Percentiles rank a stretch among this genome's conserved stretches.
These are phyloP conservation scores for Morelia viridis DNA, from an alignment of 2,797 vertebrate genomes.

Conservation along the genomic window DNA sequence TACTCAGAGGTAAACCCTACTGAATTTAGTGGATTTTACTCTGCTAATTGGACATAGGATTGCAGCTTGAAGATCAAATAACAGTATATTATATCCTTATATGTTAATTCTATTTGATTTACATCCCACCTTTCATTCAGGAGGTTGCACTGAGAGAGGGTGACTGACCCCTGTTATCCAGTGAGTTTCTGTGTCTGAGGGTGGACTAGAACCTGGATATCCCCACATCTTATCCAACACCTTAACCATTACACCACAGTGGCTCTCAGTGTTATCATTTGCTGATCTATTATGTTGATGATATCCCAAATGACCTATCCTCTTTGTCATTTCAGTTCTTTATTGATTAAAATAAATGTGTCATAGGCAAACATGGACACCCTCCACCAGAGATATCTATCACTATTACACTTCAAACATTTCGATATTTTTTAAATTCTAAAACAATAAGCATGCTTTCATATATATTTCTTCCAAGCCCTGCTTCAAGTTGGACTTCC, in stretches of 20 bases:
- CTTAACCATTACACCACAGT: background rate
- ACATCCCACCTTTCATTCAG: background rate
- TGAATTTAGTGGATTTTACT: background rate
- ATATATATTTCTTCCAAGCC: background rate
- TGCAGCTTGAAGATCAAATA: constrained; percentile 46
- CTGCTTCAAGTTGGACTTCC: background rate
- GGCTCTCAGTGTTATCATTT: background rate
- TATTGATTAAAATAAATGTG: constrained; percentile 42
- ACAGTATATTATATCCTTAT: background rate
- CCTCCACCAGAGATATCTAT: background rate
- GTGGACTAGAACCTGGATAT: background rate
- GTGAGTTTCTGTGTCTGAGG: background rate
- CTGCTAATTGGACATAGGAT: background rate
- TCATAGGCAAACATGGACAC: constrained; percentile 35
- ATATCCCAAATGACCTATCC: constrained; percentile 36
- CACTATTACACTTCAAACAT: background rate
- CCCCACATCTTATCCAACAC: background rate
- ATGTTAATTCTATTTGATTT: background rate
- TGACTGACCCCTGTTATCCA: background rate
- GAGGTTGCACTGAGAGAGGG: background rate
- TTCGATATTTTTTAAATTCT: background rate
- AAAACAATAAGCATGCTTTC: background rate
- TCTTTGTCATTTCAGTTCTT: constrained; percentile 41
- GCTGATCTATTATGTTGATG: constrained; percentile 9
- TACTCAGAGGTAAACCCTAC: background rate